Conservation (phyloP, 2,888 invertebrate genomes). For the Polymixis flavicincta region DNA sequence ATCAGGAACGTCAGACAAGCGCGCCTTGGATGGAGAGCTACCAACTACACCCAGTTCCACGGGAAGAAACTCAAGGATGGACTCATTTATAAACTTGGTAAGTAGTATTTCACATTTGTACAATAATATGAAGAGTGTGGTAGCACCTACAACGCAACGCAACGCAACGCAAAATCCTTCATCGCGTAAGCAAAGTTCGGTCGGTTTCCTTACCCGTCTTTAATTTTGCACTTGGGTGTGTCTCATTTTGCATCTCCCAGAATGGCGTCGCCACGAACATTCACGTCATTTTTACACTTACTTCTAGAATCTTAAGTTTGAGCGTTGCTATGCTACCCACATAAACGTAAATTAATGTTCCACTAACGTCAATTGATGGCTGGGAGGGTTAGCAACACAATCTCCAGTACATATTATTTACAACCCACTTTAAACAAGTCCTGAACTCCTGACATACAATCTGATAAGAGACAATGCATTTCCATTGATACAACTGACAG, state of each 20-base stretch:
- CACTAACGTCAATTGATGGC: slow-evolving; percentile 8
- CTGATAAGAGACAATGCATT: slow-evolving; percentile 22
- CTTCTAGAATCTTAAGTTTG: not conserved
- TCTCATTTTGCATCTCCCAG: not conserved
- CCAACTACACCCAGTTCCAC: slow-evolving; percentile 96
- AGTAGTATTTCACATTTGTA: slow-evolving; percentile 56
- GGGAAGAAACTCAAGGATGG: slow-evolving; percentile 96
- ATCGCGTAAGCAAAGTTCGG: not conserved
- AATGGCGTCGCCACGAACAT: not conserved
- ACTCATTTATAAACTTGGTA: slow-evolving; percentile 93
- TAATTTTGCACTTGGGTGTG: not conserved
- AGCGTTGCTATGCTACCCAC: slow-evolving; percentile 8
- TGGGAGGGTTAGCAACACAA: slow-evolving; percentile 23
- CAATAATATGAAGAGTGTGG: no score
- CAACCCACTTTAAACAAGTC: slow-evolving; percentile 17
- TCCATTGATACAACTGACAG: slow-evolving; percentile 39
- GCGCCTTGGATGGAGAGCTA: slow-evolving; percentile 93
- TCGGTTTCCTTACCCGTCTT: not conserved
- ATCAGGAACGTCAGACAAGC: slow-evolving; percentile 91
- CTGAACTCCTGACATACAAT: slow-evolving; percentile 4
- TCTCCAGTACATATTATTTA: slow-evolving; percentile 20
- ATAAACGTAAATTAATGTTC: not conserved
- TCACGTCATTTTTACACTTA: not conserved
- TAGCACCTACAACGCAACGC: not conserved
- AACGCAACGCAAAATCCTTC: not conserved